These are phyloP conservation scores for Spinus pinus DNA, from an alignment of 2,797 vertebrate species.

Conservation along the genomic window DNA sequence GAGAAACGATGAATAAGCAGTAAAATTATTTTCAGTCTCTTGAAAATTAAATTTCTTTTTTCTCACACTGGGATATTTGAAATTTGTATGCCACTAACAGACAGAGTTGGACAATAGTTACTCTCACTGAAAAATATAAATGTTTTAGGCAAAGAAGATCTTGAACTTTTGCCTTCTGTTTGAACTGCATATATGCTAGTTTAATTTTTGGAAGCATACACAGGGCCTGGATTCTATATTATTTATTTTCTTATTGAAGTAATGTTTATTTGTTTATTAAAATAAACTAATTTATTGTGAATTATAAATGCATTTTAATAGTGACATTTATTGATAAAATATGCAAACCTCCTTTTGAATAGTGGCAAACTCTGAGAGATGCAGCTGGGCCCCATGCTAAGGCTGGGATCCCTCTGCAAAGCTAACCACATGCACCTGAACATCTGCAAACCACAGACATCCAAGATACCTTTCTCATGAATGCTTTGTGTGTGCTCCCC, in stretches of 20 bases:
- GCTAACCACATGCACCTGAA: background rate
- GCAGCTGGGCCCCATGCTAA: background rate
- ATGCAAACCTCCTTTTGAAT: background rate
- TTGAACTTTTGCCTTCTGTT: slow-evolving; percentile 32
- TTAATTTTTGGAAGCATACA: background rate
- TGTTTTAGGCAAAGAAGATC: background rate
- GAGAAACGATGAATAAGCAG: background rate
- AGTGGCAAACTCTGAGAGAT: background rate
- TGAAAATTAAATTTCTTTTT: background rate
- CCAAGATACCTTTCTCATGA: background rate
- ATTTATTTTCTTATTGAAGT: background rate
- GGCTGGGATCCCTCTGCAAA: background rate
- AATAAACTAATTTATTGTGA: background rate
- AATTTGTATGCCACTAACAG: background rate
- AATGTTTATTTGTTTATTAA: background rate
- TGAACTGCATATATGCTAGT: background rate
- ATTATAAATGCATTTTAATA: background rate
- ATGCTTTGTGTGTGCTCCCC: background rate
- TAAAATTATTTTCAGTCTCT: background rate
- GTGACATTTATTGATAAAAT: background rate
- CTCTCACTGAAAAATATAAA: background rate
- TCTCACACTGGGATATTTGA: background rate
- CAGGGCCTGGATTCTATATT: background rate
- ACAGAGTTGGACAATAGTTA: background rate
- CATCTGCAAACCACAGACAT: background rate